Percentiles rank a stretch among this genome's conserved stretches.
These are phyloP conservation scores for Exephanes ischioxanthus DNA, from an alignment of 2,888 invertebrate species.

Conservation along the genomic window DNA sequence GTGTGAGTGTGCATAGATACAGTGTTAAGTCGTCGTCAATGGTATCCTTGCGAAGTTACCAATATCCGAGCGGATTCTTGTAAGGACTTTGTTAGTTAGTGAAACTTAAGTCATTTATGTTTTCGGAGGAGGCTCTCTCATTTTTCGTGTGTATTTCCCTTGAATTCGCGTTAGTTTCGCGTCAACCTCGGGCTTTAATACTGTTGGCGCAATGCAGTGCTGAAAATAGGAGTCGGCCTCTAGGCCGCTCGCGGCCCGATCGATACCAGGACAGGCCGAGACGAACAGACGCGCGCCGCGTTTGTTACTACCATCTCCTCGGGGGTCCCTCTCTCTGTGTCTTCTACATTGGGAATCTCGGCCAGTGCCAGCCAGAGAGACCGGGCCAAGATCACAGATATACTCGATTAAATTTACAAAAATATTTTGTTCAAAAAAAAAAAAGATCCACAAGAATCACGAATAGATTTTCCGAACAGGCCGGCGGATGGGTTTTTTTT, in stretches of 20 bases:
- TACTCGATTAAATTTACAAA: background rate
- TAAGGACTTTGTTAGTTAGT: background rate
- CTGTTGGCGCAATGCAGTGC: conserved; percentile 77
- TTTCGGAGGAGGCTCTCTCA: background rate
- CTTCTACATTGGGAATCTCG: conserved; percentile 36
- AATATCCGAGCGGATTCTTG: background rate
- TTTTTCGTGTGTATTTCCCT: background rate
- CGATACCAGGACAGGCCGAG: conserved; percentile 59
- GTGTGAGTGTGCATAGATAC: conserved; percentile 6
- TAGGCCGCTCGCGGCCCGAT: conserved; percentile 59
- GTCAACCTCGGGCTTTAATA: conserved; percentile 50
- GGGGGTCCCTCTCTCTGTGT: background rate
- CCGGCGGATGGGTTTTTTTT: background rate
- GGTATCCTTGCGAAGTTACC: background rate
- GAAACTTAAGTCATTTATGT: background rate
- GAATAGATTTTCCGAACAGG: background rate
- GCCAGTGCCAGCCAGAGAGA: conserved; percentile 43
- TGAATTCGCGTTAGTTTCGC: background rate
- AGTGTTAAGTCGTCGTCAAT: background rate
- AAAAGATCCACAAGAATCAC: background rate
- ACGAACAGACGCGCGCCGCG: conserved; percentile 19
- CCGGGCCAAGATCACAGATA: conserved; percentile 35
- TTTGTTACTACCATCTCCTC: conserved; percentile 16
- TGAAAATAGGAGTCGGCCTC: conserved; percentile 75
- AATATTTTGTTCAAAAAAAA: background rate